Base-by-base conservation (phyloP, 2,888 invertebrate genomes). In the Lepeophtheirus nordmannii region DNA sequence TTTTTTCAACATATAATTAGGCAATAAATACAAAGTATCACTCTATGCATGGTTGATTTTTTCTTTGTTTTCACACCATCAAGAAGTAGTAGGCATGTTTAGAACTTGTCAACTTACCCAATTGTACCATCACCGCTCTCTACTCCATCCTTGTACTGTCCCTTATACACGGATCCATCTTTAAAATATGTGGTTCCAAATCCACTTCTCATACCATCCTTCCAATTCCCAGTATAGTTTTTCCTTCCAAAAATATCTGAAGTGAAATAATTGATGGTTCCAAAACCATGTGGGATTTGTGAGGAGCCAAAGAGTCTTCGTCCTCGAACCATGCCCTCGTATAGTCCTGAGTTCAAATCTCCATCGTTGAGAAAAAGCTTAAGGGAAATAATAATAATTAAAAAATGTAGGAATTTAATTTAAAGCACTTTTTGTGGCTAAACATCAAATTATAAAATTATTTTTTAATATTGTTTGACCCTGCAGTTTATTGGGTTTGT, bases 221-320 rank as follows among this genome's bases (percentile, higher is more conserved):
- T 17, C 60, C 60, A 59, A 22, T 59, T 38, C n/a, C 60, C 60
- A 23, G 60, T 59, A 37, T 59, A 59, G 37, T 59, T 59, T 23
- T 30, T 17, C 22, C 60, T 22, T 22, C 37, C 30, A 59, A 59
- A 59, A 23, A 30, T 59, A 38, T 59, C 60, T 17, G 22, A 17
- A 10, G 23, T 23, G 60, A 59, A 59, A 38, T 59, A 59, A 14
- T 59, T 23, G 10, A 59, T 59, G 7, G 37, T 30, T 17, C 60
- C 60, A 23, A 23, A 10, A 10, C 60, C 60, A 23, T 59, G 23
- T 59, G 60, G 60, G 37, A 59, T 30, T 17, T 20, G 23, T 12
- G 60, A 23, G 7, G 30, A 17, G 10, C 23, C 37, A 30, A 59
- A 59, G 30, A 22, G 10, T 11, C 37, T 22, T 23, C 60, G 60